These are phyloP conservation scores for Thera britannica DNA, from an alignment of 2,888 invertebrate genomes.

Conservation along the genomic window DNA sequence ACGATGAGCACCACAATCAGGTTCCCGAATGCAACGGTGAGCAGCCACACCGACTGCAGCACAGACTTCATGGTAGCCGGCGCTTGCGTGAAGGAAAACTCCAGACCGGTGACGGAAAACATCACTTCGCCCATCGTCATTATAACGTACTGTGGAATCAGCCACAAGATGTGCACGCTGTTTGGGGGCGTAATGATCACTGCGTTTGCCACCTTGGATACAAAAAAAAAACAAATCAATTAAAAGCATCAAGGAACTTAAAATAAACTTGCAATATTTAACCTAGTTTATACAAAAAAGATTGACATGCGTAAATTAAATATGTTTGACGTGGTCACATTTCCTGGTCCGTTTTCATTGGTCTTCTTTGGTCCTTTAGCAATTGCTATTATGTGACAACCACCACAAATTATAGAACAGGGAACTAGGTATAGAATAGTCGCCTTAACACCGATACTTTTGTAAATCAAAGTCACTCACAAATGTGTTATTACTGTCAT, in stretches of 20 bases:
- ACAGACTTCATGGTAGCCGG: constrained; percentile 97
- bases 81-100: constrained; percentile 98
- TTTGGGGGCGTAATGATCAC: constrained; percentile 87
- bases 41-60: constrained; percentile 95
- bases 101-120: constrained; percentile 97
- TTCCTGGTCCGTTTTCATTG: no score
- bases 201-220: constrained; percentile 58
- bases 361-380: no score
- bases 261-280: no score
- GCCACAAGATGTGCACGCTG: constrained; percentile 91
- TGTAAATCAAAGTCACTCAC: constrained; percentile 52
- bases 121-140: constrained; percentile 97
- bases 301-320: no score
- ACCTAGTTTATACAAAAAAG: no score
- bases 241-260: neutral
- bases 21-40: constrained; percentile 97
- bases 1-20: constrained; percentile 96
- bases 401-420: no score
- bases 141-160: constrained; percentile 96
- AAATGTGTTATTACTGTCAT: constrained; percentile 61
- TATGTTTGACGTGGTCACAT: no score
- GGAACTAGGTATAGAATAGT: no score
- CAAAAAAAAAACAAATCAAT: neutral
- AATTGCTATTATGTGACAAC: no score
- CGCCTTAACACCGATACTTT: neutral